Evolutionary conservation across 2,888 invertebrate species (phyloP).

Genomic region (Lobophora halterata): DNA sequence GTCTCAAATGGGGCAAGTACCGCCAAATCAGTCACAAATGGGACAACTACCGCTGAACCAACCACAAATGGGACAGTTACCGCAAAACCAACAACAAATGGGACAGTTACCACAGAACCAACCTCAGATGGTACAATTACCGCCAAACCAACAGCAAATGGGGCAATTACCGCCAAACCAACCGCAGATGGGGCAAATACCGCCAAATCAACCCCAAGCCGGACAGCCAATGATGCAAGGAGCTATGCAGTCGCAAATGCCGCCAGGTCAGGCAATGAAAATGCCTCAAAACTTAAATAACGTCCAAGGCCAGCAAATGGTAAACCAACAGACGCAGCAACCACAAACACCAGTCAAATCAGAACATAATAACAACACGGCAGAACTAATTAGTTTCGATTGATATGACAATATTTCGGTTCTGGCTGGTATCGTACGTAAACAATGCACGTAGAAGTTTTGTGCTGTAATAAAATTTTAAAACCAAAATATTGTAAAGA

Average conservation of each 20-base stretch:
- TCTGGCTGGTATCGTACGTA: slow-evolving; percentile 42
- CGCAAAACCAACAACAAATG: not conserved
- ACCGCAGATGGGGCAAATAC: no score
- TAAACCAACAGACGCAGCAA: slow-evolving; percentile 38
- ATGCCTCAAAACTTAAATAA: slow-evolving; percentile 23
- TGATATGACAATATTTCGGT: slow-evolving; percentile 63
- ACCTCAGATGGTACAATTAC: slow-evolving; percentile 15
- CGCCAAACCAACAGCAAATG: slow-evolving; percentile 19
- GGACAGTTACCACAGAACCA: slow-evolving; percentile 23
- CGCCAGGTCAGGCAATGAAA: no score
- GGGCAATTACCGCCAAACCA: slow-evolving; percentile 17
- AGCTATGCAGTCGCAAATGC: slow-evolving; percentile 30
- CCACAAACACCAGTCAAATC: slow-evolving; percentile 58
- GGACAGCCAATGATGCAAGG: slow-evolving; percentile 32
- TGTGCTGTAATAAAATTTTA: slow-evolving; percentile 24
- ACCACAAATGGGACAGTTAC: not conserved
- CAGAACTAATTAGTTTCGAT: slow-evolving; percentile 91
- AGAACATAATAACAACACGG: slow-evolving; percentile 80
- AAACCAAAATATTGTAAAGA: slow-evolving; percentile 42
- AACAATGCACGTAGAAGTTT: slow-evolving; percentile 20
- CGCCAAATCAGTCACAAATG: no score
- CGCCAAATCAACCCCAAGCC: no score
- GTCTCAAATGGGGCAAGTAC: slow-evolving; percentile 35
- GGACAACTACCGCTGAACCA: not conserved
- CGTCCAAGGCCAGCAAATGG: slow-evolving; percentile 19